Evolutionary conservation across 2,113 vertebrate species (phyloP).

Genomic region (Engraulis encrasicolus): DNA sequence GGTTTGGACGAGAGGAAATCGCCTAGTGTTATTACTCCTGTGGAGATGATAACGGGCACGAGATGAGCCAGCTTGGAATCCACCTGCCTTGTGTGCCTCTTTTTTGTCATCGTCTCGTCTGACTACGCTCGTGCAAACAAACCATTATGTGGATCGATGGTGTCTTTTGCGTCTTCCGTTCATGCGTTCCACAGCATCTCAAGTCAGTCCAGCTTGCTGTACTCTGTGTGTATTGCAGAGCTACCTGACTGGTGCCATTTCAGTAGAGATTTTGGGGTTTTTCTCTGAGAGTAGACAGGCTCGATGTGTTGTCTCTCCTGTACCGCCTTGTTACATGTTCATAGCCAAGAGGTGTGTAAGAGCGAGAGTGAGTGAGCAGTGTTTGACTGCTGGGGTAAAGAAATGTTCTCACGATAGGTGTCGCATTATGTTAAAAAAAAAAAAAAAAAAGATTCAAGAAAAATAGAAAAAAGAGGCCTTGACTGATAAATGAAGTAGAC

Average conservation of each 20-base stretch:
- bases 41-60: conserved; percentile 32
- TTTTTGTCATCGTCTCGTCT: not conserved
- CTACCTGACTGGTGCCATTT: not conserved
- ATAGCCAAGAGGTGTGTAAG: not conserved
- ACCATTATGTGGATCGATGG: conserved; percentile 17
- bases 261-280: not conserved
- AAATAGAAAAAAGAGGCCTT: conserved; percentile 27
- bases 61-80: not conserved
- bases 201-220: not conserved
- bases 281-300: not conserved
- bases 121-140: not conserved
- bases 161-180: not conserved
- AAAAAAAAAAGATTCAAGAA: not conserved
- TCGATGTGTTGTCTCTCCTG: not conserved
- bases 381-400: not conserved
- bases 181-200: not conserved
- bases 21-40: conserved; percentile 34
- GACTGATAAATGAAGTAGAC: conserved; percentile 12
- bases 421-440: not conserved
- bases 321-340: not conserved
- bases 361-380: not conserved
- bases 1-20: conserved; percentile 21
- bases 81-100: conserved; percentile 14
- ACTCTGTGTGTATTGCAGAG: not conserved
- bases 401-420: conserved; percentile 4